A percentile compares a stretch with the other conserved stretches of the same genome.
These are phyloP conservation scores for Bombyx huttoni DNA, from an alignment of 2,888 invertebrate species.

Conservation along the genomic window DNA sequence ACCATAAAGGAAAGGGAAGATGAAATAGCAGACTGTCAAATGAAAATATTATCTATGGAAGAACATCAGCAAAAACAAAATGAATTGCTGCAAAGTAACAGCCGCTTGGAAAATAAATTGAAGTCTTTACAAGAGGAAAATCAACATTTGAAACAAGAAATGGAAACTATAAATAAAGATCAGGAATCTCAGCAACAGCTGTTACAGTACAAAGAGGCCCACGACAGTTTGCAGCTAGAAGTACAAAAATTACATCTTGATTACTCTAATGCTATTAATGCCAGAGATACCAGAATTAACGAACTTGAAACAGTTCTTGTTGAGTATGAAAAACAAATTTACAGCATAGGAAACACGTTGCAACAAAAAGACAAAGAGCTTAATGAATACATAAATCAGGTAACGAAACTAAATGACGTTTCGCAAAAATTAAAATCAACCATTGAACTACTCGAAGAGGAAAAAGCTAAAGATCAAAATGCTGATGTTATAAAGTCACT, in stretches of 20 bases:
- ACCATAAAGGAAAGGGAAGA: constrained; percentile 65
- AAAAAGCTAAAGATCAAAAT: constrained; percentile 63
- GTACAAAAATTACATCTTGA: constrained; percentile 48
- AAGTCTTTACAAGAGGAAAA: constrained; percentile 54
- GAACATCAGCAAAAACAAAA: constrained; percentile 60
- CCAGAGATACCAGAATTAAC: constrained; percentile 55
- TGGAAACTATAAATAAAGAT: constrained; percentile 31
- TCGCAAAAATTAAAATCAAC: constrained; percentile 64
- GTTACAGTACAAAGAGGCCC: constrained; percentile 29
- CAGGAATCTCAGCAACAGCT: constrained; percentile 35
- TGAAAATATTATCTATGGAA: constrained; percentile 64
- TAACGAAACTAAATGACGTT: constrained; percentile 66
- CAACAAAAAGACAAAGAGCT: constrained; percentile 64
- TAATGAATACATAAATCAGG: constrained; percentile 63
- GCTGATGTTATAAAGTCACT: constrained; percentile 63
- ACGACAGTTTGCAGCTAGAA: constrained; percentile 41
- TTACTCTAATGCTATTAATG: constrained; percentile 34
- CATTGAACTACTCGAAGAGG: constrained; percentile 60
- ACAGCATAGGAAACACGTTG: constrained; percentile 46
- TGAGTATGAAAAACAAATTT: constrained; percentile 65
- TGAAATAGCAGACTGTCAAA: constrained; percentile 64
- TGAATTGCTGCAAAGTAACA: constrained; percentile 37
- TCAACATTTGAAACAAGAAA: constrained; percentile 42
- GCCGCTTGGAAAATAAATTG: constrained; percentile 50
- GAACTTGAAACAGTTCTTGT: constrained; percentile 61